Evolutionary conservation across 2,113 vertebrate genomes (phyloP).

Genomic region (Ranitomeya imitator): DNA sequence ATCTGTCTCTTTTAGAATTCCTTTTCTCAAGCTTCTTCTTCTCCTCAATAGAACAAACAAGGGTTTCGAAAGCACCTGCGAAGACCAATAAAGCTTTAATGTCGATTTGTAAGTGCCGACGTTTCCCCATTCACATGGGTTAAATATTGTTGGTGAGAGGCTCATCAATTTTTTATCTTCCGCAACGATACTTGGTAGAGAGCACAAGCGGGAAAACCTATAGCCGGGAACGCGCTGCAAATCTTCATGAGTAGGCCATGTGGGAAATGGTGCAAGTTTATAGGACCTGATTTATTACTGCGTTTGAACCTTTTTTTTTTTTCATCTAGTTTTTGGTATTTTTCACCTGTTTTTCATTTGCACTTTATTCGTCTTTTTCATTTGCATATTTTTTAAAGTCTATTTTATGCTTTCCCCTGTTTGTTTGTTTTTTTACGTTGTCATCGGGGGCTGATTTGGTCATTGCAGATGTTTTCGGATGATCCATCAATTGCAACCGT

Average conservation of each 20-base stretch:
- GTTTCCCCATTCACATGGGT: slow-evolving; percentile 54
- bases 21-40: slow-evolving; percentile 64
- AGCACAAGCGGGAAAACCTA: not conserved
- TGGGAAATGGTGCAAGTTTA: not conserved
- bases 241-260: not conserved
- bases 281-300: too few species aligned
- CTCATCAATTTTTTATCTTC: slow-evolving; percentile 19
- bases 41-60: slow-evolving; percentile 68
- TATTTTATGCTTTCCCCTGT: too few species aligned
- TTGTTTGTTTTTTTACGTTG: too few species aligned
- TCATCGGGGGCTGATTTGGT: too few species aligned
- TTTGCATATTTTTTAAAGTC: too few species aligned
- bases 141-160: slow-evolving; percentile 55
- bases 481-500: too few species aligned
- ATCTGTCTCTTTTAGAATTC: slow-evolving; percentile 68
- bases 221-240: not conserved
- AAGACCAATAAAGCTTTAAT: slow-evolving; percentile 68
- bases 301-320: too few species aligned
- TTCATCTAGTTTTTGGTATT: too few species aligned
- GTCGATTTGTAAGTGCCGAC: slow-evolving; percentile 56
- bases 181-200: slow-evolving; percentile 31
- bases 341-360: too few species aligned
- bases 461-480: too few species aligned
- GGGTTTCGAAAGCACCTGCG: slow-evolving; percentile 65
- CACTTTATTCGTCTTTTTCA: too few species aligned